Percentiles rank a stretch among this genome's conserved stretches.
phyloP scores from a whole-genome alignment of 2,797 vertebrate species.

The Mus caroli region DNA sequence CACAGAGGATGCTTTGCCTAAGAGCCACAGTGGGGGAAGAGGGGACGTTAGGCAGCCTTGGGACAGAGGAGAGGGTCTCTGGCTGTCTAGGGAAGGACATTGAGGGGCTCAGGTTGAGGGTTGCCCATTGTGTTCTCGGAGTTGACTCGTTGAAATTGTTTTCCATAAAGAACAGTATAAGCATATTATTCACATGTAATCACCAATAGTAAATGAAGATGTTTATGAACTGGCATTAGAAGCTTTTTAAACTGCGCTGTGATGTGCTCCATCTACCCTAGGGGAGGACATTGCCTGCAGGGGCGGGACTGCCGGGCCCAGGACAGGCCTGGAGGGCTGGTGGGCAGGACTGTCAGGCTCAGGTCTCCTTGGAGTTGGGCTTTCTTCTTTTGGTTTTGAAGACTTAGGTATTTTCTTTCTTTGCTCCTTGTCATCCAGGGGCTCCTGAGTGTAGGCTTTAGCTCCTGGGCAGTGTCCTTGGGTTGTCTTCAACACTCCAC shows the following conservation, averaged over 20 bases:
- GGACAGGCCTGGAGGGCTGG: slow-evolving; percentile 61
- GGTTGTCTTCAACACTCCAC: slow-evolving; percentile 69
- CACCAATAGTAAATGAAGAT: slow-evolving; percentile 90
- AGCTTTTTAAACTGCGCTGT: slow-evolving; percentile 86
- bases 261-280: slow-evolving; percentile 82
- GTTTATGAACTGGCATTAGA: slow-evolving; percentile 88
- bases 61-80: slow-evolving; percentile 73
- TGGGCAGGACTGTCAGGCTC: slow-evolving; percentile 65
- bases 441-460: slow-evolving; percentile 47
- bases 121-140: slow-evolving; percentile 88
- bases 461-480: slow-evolving; percentile 59
- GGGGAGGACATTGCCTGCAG: slow-evolving; percentile 65
- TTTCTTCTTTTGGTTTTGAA: slow-evolving; percentile 78
- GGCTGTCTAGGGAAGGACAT: slow-evolving; percentile 73
- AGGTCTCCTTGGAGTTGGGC: slow-evolving; percentile 57
- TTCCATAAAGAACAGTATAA: slow-evolving; percentile 90
- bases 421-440: slow-evolving; percentile 73
- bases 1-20: slow-evolving; percentile 81
- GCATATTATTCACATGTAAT: slow-evolving; percentile 89
- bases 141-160: slow-evolving; percentile 89
- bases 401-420: slow-evolving; percentile 72
- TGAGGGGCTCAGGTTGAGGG: slow-evolving; percentile 86
- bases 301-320: slow-evolving; percentile 42
- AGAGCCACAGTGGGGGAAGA: slow-evolving; percentile 82
- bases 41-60: slow-evolving; percentile 85